Evolutionary conservation across 2,888 invertebrate species (phyloP), one percentile per base, ranked within the genome.

Genomic region (Macrophya annulata): DNA sequence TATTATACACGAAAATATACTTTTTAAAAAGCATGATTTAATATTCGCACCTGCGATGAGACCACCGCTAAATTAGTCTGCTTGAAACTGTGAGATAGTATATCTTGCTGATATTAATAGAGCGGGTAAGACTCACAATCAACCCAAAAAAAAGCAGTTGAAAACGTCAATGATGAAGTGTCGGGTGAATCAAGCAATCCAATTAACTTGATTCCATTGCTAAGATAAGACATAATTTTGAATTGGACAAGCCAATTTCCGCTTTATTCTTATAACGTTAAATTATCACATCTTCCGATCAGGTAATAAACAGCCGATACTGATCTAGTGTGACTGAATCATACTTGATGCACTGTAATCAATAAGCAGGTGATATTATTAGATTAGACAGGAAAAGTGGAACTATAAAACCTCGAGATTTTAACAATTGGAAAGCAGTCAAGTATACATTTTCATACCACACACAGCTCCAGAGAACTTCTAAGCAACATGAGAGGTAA

Each of bases 281-380:
- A 72, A 21, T 72, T 72, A 72, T 72, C 72, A 17, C 43, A 17
- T 72, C 40, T 72, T 72, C 17, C 45, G 72, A 72, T 72, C 72
- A 17, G 72, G n/a, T 2, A 40, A n/a, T 43, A 40, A 17, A 40
- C n/a, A 55, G 55, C 55, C 5, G 55, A 17, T 65, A 65, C 65
- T 65, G 65, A 65, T 65, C 8, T 31, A 65, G 3, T 15, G 21
- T 31, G 6, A 6, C 43, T 72, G 72, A 72, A 43, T 72, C 72
- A 72, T 43, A 72, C 72, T 40, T 43, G n/a, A 12, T 8, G 40
- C 17, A 43, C n/a, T 43, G 40, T 72, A 5, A 72, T 72, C 40
- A 43, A 72, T 43, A 72, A 43, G 9, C 59, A 8, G 17, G 43
- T 9, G 15, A 72, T 72, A 9, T 9, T 17, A 43, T 17, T 43